Conservation (phyloP, 2,888 invertebrate genomes). For the Spialia ferax region DNA sequence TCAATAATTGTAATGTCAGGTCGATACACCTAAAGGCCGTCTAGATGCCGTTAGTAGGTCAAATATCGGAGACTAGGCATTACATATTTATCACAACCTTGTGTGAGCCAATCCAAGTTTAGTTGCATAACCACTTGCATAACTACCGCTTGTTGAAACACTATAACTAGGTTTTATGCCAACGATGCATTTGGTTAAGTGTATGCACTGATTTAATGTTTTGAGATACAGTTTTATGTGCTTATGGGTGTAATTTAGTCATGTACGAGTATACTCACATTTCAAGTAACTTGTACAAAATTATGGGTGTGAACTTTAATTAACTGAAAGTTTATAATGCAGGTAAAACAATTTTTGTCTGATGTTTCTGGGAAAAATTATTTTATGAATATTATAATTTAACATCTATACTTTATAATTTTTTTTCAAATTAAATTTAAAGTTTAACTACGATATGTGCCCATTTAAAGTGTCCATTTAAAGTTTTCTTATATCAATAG, state of each 20-base stretch:
- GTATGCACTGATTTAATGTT: slow-evolving; percentile 24
- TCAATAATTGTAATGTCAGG: slow-evolving; percentile 38
- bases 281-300: not conserved
- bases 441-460: no score
- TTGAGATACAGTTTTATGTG: slow-evolving; percentile 5
- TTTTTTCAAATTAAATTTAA: no score
- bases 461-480: no score
- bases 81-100: slow-evolving; percentile 64
- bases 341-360: no score
- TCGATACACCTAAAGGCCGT: slow-evolving; percentile 49
- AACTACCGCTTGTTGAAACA: slow-evolving; percentile 54
- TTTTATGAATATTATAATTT: no score
- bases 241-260: not conserved
- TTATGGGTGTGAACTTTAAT: no score
- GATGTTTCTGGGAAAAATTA: no score
- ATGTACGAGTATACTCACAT: not conserved
- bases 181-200: slow-evolving; percentile 52
- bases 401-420: no score
- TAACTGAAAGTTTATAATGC: no score
- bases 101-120: slow-evolving; percentile 56
- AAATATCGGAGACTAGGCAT: slow-evolving; percentile 61
- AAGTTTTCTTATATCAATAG: no score
- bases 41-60: slow-evolving; percentile 69
- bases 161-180: slow-evolving; percentile 50
- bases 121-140: slow-evolving; percentile 68